Evolutionary conservation across 1,140 invertebrate species (phyloP), one percentile per base, ranked within the genome.

Genomic region (Phortica variegata): DNA sequence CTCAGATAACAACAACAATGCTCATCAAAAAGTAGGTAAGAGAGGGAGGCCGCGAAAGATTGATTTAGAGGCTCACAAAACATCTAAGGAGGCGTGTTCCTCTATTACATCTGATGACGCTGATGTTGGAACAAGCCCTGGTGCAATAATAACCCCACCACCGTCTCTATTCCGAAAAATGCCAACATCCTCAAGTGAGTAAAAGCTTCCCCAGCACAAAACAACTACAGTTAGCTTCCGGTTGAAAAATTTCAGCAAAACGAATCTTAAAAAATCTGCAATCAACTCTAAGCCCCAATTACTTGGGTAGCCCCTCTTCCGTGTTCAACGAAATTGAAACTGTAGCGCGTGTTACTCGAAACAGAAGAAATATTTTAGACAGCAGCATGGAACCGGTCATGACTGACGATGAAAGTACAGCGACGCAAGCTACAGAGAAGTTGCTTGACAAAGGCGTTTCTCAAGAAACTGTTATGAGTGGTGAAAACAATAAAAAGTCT

Each of bases 181-280:
- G 44, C 7, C 23, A 36, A 12, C 49, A 48, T 17, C 47, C 21
- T 20, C 48, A 40, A 26, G 23, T 26, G 10, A 5, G 15, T 26
- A 38, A 10, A 21, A 50, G n/a, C 36, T 26, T 12, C 18, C 43
- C 21, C 26, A 23, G 40, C 20, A 31, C 50, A 46, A 12, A 18
- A 19, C 2, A 16, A 29, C 8, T 50, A 36, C 29, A 48, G 63
- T 65, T 37, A 62, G 63, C 62, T 56, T 16, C 13, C 6, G 4
- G 6, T 36, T 13, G 12, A 13, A n/a, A 20, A 26, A n/a, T 40
- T 43, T 1, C 32, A 66, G 62, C 56, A 9, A 68, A 55, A 38
- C 63, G 63, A 10, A 63, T 68, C 44, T 54, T 68, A 21, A 60
- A 68, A 8, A 70, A 70, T 41, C 54, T 69, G 29, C 61, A 69